These are phyloP conservation scores for Micrasema minimum DNA, from an alignment of 1,140 invertebrate species.

Conservation along the genomic window DNA sequence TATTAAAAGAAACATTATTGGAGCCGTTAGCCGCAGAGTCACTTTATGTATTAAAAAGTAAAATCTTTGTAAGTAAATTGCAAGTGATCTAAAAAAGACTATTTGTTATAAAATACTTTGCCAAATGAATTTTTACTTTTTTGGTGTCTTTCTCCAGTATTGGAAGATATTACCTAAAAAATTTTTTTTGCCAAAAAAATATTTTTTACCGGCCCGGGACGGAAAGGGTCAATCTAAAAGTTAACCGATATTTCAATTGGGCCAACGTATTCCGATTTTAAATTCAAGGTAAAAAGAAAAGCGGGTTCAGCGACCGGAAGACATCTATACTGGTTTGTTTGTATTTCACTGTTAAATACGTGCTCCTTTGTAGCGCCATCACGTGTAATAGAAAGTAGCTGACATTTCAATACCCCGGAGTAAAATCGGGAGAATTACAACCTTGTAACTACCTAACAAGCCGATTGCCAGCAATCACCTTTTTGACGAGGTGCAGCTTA, in stretches of 20 bases:
- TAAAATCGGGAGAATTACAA: background rate
- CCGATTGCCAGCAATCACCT: background rate
- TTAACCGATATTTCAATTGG: slow-evolving; percentile 35
- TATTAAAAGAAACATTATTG: too few relatives aligned
- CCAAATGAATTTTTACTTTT: too few relatives aligned
- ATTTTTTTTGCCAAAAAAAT: too few relatives aligned
- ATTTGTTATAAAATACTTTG: too few relatives aligned
- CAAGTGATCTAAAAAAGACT: too few relatives aligned
- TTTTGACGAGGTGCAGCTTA: background rate
- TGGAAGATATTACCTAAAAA: too few relatives aligned
- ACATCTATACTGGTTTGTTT: slow-evolving; percentile 35
- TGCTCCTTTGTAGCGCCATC: slow-evolving; percentile 24
- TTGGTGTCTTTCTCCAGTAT: too few relatives aligned
- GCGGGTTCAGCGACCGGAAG: slow-evolving; percentile 26
- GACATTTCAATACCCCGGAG: background rate
- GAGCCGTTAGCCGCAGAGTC: too few relatives aligned
- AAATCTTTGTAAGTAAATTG: too few relatives aligned
- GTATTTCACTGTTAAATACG: slow-evolving; percentile 33
- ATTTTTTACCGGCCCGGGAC: background rate
- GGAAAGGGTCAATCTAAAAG: slow-evolving; percentile 13
- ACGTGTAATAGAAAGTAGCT: slow-evolving; percentile 26
- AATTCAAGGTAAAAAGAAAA: slow-evolving; percentile 33
- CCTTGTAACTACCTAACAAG: background rate
- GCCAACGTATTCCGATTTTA: slow-evolving; percentile 33
- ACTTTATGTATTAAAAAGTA: too few relatives aligned